phyloP scores from a whole-genome alignment of 2,888 invertebrate genomes.

The Azorinus chamasolen region DNA sequence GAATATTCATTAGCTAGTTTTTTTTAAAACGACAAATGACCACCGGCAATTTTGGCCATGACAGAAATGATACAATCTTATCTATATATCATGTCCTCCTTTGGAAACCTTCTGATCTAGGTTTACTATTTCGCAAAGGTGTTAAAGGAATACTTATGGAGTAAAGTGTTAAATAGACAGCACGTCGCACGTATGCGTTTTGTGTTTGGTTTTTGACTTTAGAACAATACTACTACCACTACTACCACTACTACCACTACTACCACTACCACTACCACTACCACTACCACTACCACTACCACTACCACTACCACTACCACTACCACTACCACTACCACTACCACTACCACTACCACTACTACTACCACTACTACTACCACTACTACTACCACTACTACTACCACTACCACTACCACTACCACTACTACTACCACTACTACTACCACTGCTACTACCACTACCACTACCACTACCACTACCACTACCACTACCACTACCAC shows the following conservation, averaged over 20 bases:
- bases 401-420: slow-evolving; percentile 1
- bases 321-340: slow-evolving; percentile 3
- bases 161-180: too few relatives aligned
- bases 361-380: slow-evolving; percentile 1
- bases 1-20: too few relatives aligned
- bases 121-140: too few relatives aligned
- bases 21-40: too few relatives aligned
- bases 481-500: slow-evolving; percentile 3
- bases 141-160: too few relatives aligned
- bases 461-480: slow-evolving; percentile 1
- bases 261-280: slow-evolving; percentile 3
- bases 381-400: slow-evolving; percentile 1
- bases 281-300: slow-evolving; percentile 1
- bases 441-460: slow-evolving; percentile 1
- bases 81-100: too few relatives aligned
- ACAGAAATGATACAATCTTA: too few relatives aligned
- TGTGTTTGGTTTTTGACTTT: too few relatives aligned
- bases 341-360: not conserved
- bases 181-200: too few relatives aligned
- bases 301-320: slow-evolving; percentile 3
- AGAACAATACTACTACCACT: too few relatives aligned
- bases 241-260: not conserved
- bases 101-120: too few relatives aligned
- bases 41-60: too few relatives aligned
- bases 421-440: slow-evolving; percentile 1